Evolutionary conservation across 2,797 vertebrate genomes (phyloP), one percentile per base, ranked within the genome.

Genomic region (Lacerta bilineata): DNA sequence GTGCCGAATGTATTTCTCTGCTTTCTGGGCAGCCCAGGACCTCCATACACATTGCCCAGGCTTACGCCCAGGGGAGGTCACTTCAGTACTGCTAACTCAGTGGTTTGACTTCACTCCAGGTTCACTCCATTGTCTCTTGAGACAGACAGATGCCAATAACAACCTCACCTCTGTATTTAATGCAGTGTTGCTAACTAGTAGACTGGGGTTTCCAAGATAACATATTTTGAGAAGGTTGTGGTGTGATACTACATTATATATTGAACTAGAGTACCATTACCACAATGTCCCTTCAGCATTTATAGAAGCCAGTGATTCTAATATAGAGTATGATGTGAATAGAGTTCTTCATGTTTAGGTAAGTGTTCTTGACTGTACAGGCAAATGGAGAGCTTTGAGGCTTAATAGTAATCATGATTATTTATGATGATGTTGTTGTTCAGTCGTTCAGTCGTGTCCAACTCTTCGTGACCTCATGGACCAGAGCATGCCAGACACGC

Each of bases 161-260:
- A 8, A 72, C 18, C 23, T 74, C 1, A 74, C 27, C 20, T 39
- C 11, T 74, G n/a, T 50, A 36, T 11, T 84, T 84, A 36, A 74
- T 29, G 71, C 55, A 72, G 17, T 59, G 3, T 2, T 55, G 2
- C 13, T 69, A 61, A 75, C 50, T 11, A 39, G 15, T 17, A 10
- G 18, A 55, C 11, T 84, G 43, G 10, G 11, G 9, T 10, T 84
- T 72, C 18, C 68, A 33, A 72, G 39, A 74, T 5, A 39, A 5
- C 20, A 0, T 82, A 69, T 41, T 87, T 88, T 46, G 61, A 88
- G 80, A 75, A 78, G 55, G 13, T 66, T 89, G 4, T 91, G 3
- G 1, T 89, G 4, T 91, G 3, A 0, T 27, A 71, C 36, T 91
- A 79, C 25, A 2, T 87, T 50, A 76, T n/a, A 43, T 29, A 10